Base-by-base conservation (phyloP, 2,113 vertebrate genomes). In the Petroica traversi region DNA sequence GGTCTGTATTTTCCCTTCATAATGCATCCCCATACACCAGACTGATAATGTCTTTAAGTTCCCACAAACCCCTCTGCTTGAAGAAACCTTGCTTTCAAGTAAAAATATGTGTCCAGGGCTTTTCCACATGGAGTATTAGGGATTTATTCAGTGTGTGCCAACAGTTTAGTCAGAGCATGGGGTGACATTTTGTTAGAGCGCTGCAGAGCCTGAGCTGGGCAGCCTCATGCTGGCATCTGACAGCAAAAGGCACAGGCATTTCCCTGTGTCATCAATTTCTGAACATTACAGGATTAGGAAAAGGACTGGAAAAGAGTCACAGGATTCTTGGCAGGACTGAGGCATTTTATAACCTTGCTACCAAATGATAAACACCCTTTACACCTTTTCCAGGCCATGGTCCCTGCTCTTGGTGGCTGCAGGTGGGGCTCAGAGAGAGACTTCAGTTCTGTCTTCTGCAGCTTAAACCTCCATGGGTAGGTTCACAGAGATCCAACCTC, bases 151-250 rank as follows among this genome's bases (percentile, higher is more conserved):
- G 36, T 41, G 55, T 31, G 15, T 40, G n/a, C 7, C 33, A 75
- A 8, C 5, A 41, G 22, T 36, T 38, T 43, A 19, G 8, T 28
- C 19, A 25, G 22, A 73, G 16, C 31, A 55, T 0, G 0, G 29
- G 33, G 11, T 0, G 4, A 11, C 1, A 4, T 14, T 19, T 77
- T 0, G 0, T 6, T 5, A 22, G 31, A 63, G 26, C 2, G 0
- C 24, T 88, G 36, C 25, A 40, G 19, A 51, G 19, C 7, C 23
- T 25, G 25, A 43, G 15, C 22, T 2, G 2, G 31, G 34, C 11
- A n/a, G 34, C 29, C 25, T 57, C 1, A 0, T 4, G 7, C n/a
- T 10, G 5, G 31, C 7, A 73, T 11, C 14, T 7, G 25, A 19
- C 0, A 3, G 31, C 8, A 45, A 92, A 57, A 36, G 45, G 20